Base-by-base conservation (phyloP, 2,113 vertebrate species). In the Tringa solitaria region DNA sequence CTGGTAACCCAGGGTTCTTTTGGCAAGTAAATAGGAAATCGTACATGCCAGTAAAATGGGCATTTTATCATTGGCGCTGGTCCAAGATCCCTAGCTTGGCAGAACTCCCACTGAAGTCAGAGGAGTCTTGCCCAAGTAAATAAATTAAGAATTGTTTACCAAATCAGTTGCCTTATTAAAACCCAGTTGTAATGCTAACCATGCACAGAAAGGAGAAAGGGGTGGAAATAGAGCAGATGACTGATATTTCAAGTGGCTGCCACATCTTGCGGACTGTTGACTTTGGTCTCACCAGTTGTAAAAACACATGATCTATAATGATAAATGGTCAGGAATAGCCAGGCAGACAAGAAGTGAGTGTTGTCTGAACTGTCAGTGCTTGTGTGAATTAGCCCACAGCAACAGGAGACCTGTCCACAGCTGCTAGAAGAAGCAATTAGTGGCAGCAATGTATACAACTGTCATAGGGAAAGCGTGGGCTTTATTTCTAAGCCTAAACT, bases 401-500 rank as follows among this genome's bases (percentile, higher is more conserved):
- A 87, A 56, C 30, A 27, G 74, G 68, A 81, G 87, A 84, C 61
- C 69, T 89, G 82, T 93, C 91, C 84, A 43, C 85, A 91, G 39
- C 59, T 70, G 86, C 77, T 95, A 84, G 88, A 96, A 92, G 96
- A 97, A 97, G 96, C 97, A 98, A 96, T 98, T 98, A 98, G 90
- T 85, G 90, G 69, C 70, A 90, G 87, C 84, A 90, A 23, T 54
- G 14, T 74, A 89, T 19, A 95, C 95, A 97, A n/a, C 80, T 96
- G 93, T 96, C 94, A 48, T 3, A 3, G 56, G 59, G 22, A 56
- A 90, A 90, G 74, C 17, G 41, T 51, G 70, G 69, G 51, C 65
- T 97, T 97, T 91, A 30, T 96, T 96, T 97, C 74, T 85, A 59
- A 89, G 73, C 95, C 79, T 84, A 54, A 95, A 93, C 16, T 16